Conservation (phyloP, 2,113 vertebrate genomes). For the Scatophagus argus region DNA sequence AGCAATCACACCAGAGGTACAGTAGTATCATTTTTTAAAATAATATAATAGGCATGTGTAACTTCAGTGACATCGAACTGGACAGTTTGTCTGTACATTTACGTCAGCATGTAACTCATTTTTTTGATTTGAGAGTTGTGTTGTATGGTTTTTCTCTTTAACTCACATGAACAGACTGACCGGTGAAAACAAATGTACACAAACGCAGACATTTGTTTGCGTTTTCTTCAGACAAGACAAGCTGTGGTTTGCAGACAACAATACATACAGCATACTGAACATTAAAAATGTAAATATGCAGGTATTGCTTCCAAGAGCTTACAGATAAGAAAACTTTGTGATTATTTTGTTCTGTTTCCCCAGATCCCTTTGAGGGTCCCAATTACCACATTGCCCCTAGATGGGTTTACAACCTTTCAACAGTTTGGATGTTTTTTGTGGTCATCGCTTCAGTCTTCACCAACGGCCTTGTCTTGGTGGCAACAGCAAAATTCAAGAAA, state of each 20-base stretch:
- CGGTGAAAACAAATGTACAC: too few relatives aligned
- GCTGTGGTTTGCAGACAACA: not conserved
- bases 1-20: conserved; percentile 89
- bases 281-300: too few relatives aligned
- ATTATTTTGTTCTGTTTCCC: conserved; percentile 15
- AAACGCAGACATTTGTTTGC: too few relatives aligned
- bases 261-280: not conserved
- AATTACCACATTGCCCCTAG: conserved; percentile 93
- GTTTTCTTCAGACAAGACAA: too few relatives aligned
- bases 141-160: not conserved
- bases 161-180: not conserved
- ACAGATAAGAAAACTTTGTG: not conserved
- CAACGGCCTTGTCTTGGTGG: conserved; percentile 91
- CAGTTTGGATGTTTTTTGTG: conserved; percentile 90
- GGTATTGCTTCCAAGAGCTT: not conserved
- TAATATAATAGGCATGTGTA: not conserved
- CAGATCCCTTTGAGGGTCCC: conserved; percentile 92
- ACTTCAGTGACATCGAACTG: too few relatives aligned
- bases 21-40: not conserved
- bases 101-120: not conserved
- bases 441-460: conserved; percentile 87
- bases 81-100: too few relatives aligned
- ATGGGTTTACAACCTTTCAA: conserved; percentile 88
- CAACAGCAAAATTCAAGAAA: conserved; percentile 93
- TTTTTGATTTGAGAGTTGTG: not conserved